Base-by-base conservation (phyloP, 1,140 invertebrate genomes). In the Micrasema minimum region DNA sequence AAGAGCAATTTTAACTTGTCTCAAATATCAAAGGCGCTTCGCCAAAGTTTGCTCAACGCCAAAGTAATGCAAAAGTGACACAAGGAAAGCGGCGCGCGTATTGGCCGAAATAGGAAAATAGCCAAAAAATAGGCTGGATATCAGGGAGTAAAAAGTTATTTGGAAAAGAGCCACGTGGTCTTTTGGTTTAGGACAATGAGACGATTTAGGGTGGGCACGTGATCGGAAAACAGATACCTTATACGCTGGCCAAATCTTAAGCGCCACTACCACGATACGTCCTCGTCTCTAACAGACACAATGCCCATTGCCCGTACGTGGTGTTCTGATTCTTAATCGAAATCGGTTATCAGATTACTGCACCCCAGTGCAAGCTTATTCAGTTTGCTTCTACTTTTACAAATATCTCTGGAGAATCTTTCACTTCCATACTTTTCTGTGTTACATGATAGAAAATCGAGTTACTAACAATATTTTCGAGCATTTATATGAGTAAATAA, bases 121-220 rank as follows among this genome's bases (percentile, higher is more conserved):
- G 38, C 55, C 66, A 61, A 71, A 75, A 71, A 75, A 59, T 48
- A 35, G 69, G 69, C 43, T 45, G n/a, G 69, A 75, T 75, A 74
- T 75, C 72, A 68, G 50, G 26, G 69, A 71, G 68, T 75, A 75
- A 75, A 75, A 75, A 75, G 73, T 75, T 75, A 72, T 72, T 75
- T 75, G 73, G 73, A 75, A 67, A 72, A 48, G 62, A 72, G 73
- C 73, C 73, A 75, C 73, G 73, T 53, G 73, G 67, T 66, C 69
- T 57, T 65, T 67, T 71, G 69, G 72, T 71, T 59, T 65, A 70
- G 67, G 73, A 75, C 73, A 75, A 75, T 75, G 69, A 72, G 73
- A 75, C 69, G 73, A 72, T 75, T 75, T 75, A 72, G 70, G 73
- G 73, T 23, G 70, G 57, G 46, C 41, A 46, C 73, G 73, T 75